These are phyloP conservation scores for Ceyx margarethae DNA, from an alignment of 2,113 vertebrate genomes.

Conservation along the genomic window DNA sequence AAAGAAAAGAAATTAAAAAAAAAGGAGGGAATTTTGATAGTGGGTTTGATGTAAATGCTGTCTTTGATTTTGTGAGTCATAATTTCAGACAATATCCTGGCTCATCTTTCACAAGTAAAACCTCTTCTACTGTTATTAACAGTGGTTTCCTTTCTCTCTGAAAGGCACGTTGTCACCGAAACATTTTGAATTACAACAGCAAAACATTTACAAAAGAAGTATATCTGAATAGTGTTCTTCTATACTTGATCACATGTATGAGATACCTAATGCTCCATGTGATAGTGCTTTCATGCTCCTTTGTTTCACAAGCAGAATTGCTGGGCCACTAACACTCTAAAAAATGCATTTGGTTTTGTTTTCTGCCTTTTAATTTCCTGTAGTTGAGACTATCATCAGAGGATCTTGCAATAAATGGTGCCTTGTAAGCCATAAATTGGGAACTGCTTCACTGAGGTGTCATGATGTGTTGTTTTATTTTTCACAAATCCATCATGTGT, in stretches of 20 bases:
- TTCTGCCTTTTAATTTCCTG: conserved; percentile 45
- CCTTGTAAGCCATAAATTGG: background rate
- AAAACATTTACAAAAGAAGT: background rate
- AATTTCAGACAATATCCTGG: background rate
- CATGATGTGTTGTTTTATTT: background rate
- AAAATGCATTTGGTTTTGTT: background rate
- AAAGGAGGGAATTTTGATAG: background rate
- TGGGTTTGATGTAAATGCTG: background rate
- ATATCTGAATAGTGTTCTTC: background rate
- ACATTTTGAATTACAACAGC: background rate
- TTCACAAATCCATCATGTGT: background rate
- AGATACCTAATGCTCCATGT: background rate
- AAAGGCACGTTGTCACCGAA: background rate
- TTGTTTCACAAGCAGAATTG: background rate
- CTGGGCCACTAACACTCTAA: background rate
- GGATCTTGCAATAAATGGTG: background rate
- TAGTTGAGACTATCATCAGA: background rate
- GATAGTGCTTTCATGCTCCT: background rate
- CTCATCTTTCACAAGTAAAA: background rate
- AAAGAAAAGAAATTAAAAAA: background rate
- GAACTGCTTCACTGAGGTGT: background rate
- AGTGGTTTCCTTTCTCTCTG: background rate
- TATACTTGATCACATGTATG: rapidly evolving
- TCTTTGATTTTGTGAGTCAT: background rate
- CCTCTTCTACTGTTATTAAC: background rate